Evolutionary conservation across 2,888 invertebrate species (phyloP).

Genomic region (Dryobotodes eremita): DNA sequence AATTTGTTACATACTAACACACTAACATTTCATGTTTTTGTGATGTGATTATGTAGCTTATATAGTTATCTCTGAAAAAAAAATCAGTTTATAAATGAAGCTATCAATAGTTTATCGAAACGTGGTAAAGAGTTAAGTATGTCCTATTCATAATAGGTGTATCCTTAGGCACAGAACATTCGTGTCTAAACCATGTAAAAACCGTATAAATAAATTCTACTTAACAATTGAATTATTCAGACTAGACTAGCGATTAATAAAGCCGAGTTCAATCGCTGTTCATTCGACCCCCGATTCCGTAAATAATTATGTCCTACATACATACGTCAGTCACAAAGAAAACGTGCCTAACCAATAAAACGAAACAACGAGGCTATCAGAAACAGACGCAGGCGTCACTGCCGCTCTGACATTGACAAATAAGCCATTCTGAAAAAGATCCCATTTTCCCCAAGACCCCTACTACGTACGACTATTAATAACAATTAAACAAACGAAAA

Average conservation of each 20-base stretch:
- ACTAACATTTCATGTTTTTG: background rate
- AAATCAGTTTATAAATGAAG: background rate
- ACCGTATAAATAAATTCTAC: constrained; percentile 1
- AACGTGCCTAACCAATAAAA: constrained; percentile 82
- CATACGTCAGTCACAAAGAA: constrained; percentile 70
- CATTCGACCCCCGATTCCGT: constrained; percentile 40
- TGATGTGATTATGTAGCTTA: background rate
- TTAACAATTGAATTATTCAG: constrained; percentile 15
- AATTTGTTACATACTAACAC: background rate
- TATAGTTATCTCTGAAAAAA: background rate
- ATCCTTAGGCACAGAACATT: background rate
- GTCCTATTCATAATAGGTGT: too few species aligned
- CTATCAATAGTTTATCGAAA: background rate
- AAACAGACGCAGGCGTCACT: constrained; percentile 85
- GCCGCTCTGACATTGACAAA: constrained; percentile 86
- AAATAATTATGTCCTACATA: constrained; percentile 65
- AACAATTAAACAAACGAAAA: constrained; percentile 71
- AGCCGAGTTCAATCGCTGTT: constrained; percentile 37
- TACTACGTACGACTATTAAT: constrained; percentile 78
- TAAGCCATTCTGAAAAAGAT: constrained; percentile 86
- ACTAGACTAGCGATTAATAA: constrained; percentile 36
- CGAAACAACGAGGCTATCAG: constrained; percentile 85
- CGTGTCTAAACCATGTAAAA: background rate
- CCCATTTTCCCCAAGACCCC: constrained; percentile 81
- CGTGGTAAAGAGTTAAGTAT: background rate